Evolutionary conservation across 2,113 vertebrate genomes (phyloP).

Genomic region (Rhynchopsitta pachyrhyncha): DNA sequence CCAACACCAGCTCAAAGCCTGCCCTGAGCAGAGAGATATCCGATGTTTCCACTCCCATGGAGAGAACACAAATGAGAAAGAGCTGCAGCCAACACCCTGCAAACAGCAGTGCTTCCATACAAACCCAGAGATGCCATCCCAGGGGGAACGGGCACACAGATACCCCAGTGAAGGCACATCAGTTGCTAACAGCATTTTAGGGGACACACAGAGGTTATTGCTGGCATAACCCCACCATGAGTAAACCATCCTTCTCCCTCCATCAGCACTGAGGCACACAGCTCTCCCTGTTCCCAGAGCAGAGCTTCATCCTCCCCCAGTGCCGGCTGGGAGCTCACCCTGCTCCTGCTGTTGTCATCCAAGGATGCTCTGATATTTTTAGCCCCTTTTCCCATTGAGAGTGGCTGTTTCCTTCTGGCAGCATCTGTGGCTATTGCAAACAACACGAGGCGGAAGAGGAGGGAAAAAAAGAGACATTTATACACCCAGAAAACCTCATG

Average conservation of each 20-base stretch:
- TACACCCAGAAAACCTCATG: neutral
- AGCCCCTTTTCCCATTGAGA: neutral
- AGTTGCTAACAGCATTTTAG: neutral
- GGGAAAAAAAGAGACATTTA: neutral
- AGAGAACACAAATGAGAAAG: neutral
- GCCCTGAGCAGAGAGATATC: neutral
- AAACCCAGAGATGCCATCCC: neutral
- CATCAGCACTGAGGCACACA: neutral
- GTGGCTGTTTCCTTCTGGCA: neutral
- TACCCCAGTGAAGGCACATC: neutral
- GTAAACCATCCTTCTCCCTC: neutral
- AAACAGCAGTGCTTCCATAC: neutral
- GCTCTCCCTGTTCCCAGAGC: neutral
- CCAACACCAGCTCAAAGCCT: neutral
- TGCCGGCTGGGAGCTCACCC: neutral
- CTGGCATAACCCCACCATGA: neutral
- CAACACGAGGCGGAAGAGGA: neutral
- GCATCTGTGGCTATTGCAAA: constrained; percentile 18
- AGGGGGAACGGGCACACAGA: fast-evolving
- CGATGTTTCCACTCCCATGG: fast-evolving
- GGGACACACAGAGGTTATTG: neutral
- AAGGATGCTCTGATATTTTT: neutral
- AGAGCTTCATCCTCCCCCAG: neutral
- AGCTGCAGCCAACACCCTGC: neutral
- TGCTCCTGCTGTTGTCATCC: neutral